Base-by-base conservation (phyloP, 2,888 invertebrate species). In the Aromia moschata region DNA sequence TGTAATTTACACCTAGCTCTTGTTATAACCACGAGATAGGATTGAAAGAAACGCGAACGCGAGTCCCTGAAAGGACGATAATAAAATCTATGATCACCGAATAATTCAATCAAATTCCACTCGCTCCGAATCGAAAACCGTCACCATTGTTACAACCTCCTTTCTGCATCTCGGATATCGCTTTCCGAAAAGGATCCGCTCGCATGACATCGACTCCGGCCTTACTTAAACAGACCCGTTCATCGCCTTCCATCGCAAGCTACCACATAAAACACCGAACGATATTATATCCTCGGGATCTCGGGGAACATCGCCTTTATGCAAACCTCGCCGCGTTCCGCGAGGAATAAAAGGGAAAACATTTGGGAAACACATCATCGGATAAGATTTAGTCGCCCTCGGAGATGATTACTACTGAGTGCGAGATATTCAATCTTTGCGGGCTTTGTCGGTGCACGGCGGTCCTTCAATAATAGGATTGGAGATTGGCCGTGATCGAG, bases 361-460 rank as follows among this genome's bases (percentile, higher is more conserved):
- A 53, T 62, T 61, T 61, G 46, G 61, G 51, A 58, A 58, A 61
- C 61, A 58, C 55, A 61, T 61, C 53, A 61, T 62, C 54, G 62
- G 60, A 62, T 65, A 56, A 62, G 64, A 62, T 59, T 65, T 57
- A 58, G 57, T 41, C 54, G 59, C 53, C 60, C 59, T 49, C 62
- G 62, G 57, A 60, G 62, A 63, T 65, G 65, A 67, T 67, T 68
- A 67, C 64, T 62, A 58, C 54, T 46, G 58, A 66, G 58, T 65
- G 60, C 63, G 60, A 67, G 65, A 71, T 70, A 70, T 67, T 65
- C 64, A 69, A 68, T 68, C 68, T 67, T 65, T 62, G 60, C 62
- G 66, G 65, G 66, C 70, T 72, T 72, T 73, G 71, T 73, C 71
- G 67, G 64, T 68, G 67, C 68, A 71, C 68, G 70, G 68, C 70